Percentiles rank a stretch among this genome's conserved stretches.
Conservation (phyloP, 2,888 invertebrate species). For the Ypsolopha sequella region DNA sequence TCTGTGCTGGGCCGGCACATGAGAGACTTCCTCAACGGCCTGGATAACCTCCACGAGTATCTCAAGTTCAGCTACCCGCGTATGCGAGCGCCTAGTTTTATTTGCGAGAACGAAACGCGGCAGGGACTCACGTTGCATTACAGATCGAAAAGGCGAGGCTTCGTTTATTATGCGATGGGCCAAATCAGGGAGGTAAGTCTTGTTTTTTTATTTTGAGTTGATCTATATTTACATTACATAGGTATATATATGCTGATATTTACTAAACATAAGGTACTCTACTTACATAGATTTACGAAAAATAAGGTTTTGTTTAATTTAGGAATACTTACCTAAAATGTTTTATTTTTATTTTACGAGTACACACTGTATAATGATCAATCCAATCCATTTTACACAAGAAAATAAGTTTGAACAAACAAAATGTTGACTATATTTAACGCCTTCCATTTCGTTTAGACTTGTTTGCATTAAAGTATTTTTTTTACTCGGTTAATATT, state of each 20-base stretch:
- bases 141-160: constrained; percentile 92
- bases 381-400: too few species aligned
- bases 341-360: too few species aligned
- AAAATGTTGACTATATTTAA: too few species aligned
- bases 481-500: too few species aligned
- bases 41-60: constrained; percentile 98
- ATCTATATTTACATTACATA: neutral
- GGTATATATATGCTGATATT: neutral
- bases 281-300: too few species aligned
- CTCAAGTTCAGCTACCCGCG: constrained; percentile 94
- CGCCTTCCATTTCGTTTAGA: too few species aligned
- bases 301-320: too few species aligned
- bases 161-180: constrained; percentile 97
- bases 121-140: constrained; percentile 95
- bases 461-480: too few species aligned
- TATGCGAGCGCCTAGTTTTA: constrained; percentile 94
- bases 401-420: too few species aligned
- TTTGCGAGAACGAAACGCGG: constrained; percentile 94
- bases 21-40: constrained; percentile 94
- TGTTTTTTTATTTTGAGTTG: neutral
- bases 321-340: too few species aligned
- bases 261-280: too few species aligned
- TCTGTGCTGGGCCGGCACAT: constrained; percentile 93
- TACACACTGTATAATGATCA: too few species aligned
- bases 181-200: constrained; percentile 85